These are phyloP conservation scores for Mustela erminea DNA, from an alignment of 2,797 vertebrate species.

Conservation along the genomic window DNA sequence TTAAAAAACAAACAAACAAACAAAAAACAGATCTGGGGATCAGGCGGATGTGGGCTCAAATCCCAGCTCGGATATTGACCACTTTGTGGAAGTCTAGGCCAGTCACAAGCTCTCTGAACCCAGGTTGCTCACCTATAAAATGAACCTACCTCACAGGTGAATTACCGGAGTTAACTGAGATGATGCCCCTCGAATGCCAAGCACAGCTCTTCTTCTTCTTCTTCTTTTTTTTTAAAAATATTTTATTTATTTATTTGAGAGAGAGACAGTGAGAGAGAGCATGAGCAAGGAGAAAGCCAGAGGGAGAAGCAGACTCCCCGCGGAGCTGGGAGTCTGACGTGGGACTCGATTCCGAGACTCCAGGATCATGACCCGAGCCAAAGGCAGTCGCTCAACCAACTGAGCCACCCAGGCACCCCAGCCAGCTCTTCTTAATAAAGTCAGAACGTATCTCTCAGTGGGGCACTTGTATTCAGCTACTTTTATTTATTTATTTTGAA, in stretches of 20 bases:
- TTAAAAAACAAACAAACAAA: no score
- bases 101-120: background rate
- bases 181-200: background rate
- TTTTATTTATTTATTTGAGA: no score
- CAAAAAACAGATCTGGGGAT: background rate
- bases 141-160: background rate
- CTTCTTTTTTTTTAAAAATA: no score
- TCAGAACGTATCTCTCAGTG: background rate
- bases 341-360: no score
- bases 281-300: no score
- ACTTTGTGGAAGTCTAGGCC: background rate
- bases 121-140: background rate
- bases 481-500: background rate
- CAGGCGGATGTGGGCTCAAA: background rate
- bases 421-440: background rate
- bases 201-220: background rate
- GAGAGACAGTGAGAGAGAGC: no score
- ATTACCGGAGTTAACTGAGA: background rate
- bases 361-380: no score
- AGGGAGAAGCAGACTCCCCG: no score
- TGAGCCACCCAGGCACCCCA: background rate
- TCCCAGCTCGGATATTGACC: background rate
- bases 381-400: no score
- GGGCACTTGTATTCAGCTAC: background rate
- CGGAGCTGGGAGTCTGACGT: no score